Percentiles rank a stretch among this genome's conserved stretches.
These are phyloP conservation scores for Pollenia griseotomentosa DNA, from an alignment of 2,888 invertebrate genomes.

Conservation along the genomic window DNA sequence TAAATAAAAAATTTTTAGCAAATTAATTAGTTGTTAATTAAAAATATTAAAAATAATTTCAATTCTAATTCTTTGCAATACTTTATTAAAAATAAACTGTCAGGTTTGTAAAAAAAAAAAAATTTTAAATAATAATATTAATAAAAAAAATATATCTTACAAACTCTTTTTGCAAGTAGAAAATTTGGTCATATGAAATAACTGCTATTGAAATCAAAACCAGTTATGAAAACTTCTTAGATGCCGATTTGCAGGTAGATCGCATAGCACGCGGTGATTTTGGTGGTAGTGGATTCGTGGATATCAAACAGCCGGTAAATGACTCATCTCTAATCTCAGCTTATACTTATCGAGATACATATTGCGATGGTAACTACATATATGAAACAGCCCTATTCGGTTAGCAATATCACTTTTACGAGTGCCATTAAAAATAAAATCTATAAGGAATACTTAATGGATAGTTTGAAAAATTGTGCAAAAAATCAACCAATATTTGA, in stretches of 20 bases:
- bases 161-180: background rate
- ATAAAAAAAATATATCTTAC: no score
- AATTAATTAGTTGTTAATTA: background rate
- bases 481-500: background rate
- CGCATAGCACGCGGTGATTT: constrained; percentile 15
- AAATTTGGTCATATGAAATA: constrained; percentile 2
- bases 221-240: background rate
- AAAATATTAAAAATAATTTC: no score
- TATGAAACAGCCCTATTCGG: background rate
- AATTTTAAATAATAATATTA: no score
- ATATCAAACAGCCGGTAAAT: background rate
- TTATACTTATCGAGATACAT: background rate
- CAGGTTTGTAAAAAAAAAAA: background rate
- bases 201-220: background rate
- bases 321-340: background rate
- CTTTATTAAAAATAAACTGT: background rate
- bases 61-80: no score
- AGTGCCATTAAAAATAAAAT: constrained; percentile 19
- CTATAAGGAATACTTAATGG: constrained; percentile 7
- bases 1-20: background rate
- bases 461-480: background rate
- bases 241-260: background rate
- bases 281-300: constrained; percentile 4
- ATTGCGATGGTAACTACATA: background rate
- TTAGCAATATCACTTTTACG: background rate